Conservation (phyloP, 2,113 vertebrate genomes). For the Polyodon spathula region DNA sequence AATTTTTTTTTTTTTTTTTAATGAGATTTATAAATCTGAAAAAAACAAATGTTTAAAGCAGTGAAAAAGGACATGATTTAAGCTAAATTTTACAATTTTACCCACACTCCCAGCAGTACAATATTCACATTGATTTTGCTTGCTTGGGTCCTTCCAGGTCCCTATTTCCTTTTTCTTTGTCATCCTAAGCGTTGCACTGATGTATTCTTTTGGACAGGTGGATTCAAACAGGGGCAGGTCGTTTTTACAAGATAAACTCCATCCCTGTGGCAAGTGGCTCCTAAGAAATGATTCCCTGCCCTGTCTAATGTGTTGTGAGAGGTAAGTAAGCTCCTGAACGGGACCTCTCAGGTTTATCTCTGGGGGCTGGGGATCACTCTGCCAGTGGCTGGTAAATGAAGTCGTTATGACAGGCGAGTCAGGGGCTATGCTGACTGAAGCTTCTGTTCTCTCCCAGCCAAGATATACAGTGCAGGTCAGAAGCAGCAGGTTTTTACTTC, state of each 20-base stretch:
- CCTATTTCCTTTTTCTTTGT: no score
- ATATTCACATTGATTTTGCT: no score
- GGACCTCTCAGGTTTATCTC: conserved; percentile 28
- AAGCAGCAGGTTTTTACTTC: no score
- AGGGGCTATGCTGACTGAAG: conserved; percentile 8
- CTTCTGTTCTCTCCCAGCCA: no score
- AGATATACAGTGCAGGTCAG: no score
- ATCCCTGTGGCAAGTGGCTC: conserved; percentile 25
- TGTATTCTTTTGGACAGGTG: conserved; percentile 35
- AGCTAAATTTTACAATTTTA: no score
- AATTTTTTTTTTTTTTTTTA: no score
- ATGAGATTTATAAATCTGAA: no score
- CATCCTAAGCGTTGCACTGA: conserved; percentile 21
- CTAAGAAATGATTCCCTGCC: conserved; percentile 28
- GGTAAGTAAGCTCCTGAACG: conserved; percentile 18
- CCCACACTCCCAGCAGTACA: no score
- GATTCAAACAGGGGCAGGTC: conserved; percentile 29
- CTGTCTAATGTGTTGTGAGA: conserved; percentile 33
- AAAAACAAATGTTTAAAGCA: no score
- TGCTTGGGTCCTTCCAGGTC: no score
- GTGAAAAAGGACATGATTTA: no score
- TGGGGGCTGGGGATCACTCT: conserved; percentile 19
- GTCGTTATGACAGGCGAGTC: conserved; percentile 13
- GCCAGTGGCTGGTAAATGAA: conserved; percentile 23
- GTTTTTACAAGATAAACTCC: conserved; percentile 39